Evolutionary conservation across 2,888 invertebrate genomes (phyloP).

Genomic region (Campopleginae sp.): DNA sequence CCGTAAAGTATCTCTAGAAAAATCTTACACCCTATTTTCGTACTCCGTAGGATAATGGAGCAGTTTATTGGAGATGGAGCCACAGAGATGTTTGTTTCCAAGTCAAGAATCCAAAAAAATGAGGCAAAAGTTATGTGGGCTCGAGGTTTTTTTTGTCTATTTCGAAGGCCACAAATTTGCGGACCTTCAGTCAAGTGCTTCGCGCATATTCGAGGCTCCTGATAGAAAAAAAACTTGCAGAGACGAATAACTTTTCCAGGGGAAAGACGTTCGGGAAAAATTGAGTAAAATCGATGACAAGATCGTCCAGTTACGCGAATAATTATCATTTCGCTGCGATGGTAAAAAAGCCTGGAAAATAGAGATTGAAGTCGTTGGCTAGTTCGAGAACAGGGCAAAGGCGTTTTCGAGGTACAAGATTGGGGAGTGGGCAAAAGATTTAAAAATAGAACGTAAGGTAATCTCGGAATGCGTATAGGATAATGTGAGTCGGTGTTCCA

Average conservation of each 20-base stretch:
- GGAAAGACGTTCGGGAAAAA: neutral
- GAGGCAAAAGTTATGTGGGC: neutral
- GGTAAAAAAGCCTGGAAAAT: neutral
- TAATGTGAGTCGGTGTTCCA: conserved; percentile 80
- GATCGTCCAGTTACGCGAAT: neutral
- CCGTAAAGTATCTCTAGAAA: neutral
- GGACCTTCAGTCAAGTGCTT: neutral
- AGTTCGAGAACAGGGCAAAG: conserved; percentile 45
- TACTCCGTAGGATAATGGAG: neutral
- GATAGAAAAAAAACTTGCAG: neutral
- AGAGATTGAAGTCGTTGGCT: conserved; percentile 25
- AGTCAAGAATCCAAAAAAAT: neutral
- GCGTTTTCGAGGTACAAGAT: conserved; percentile 50
- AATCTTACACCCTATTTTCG: conserved; percentile 21
- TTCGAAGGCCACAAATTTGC: neutral
- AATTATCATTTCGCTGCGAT: neutral
- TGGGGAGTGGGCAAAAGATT: conserved; percentile 49
- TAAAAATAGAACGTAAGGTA: conserved; percentile 82
- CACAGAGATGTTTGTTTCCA: conserved; percentile 7
- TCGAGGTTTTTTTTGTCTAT: neutral
- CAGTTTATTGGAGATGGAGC: conserved; percentile 53
- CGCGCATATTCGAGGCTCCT: neutral
- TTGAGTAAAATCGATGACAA: neutral
- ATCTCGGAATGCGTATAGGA: conserved; percentile 79
- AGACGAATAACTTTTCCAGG: neutral